Evolutionary conservation across 2,113 vertebrate species (phyloP).

Genomic region (Ovis canadensis): DNA sequence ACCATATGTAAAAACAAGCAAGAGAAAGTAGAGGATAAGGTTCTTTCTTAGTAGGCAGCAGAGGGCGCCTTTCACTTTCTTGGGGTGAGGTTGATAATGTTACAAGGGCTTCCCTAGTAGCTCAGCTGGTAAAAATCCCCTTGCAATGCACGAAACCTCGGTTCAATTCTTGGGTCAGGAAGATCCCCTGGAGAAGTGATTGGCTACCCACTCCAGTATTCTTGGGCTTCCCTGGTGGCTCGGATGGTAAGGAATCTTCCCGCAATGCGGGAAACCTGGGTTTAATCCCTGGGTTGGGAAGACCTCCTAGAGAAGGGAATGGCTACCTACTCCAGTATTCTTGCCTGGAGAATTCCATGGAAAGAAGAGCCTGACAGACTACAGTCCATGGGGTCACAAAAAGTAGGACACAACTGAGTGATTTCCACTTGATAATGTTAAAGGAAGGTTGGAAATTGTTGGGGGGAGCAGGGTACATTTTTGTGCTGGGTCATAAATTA

Average conservation of each 20-base stretch:
- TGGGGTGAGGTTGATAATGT: background rate
- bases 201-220: background rate
- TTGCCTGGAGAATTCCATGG: background rate
- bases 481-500: background rate
- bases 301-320: background rate
- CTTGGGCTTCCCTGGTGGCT: background rate
- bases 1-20: background rate
- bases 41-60: background rate
- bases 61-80: background rate
- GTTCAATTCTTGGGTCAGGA: background rate
- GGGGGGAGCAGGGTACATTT: background rate
- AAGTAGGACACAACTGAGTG: background rate
- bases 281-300: background rate
- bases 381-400: background rate
- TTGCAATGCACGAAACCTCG: background rate
- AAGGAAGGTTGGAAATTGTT: background rate
- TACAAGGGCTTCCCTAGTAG: background rate
- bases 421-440: background rate
- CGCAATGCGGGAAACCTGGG: fast-evolving
- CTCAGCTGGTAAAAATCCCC: background rate
- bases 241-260: background rate
- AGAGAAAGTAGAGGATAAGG: background rate
- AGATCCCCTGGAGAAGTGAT: background rate
- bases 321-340: background rate
- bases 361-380: background rate